phyloP scores from a whole-genome alignment of 2,888 invertebrate species.

The Drosophila helvetica region DNA sequence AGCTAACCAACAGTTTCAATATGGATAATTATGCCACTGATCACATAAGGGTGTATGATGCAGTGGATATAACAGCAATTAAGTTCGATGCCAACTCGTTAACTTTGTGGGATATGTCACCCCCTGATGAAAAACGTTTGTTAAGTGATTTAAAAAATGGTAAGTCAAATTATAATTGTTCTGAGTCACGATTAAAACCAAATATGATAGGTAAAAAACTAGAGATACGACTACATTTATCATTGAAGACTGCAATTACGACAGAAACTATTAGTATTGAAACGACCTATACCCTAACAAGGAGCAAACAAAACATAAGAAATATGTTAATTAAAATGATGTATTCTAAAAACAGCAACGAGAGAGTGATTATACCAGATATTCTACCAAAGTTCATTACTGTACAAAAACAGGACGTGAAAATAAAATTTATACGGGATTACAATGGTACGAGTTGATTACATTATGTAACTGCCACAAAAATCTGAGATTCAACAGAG shows the following conservation, averaged over 20 bases:
- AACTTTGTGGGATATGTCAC: conserved; percentile 65
- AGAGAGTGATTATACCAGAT: conserved; percentile 53
- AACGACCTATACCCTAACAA: conserved; percentile 41
- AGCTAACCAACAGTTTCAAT: conserved; percentile 86
- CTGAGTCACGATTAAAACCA: neutral
- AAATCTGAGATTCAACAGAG: too few species aligned
- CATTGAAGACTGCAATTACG: conserved; percentile 31
- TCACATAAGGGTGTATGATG: conserved; percentile 56
- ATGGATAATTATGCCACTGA: conserved; percentile 53
- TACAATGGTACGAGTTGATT: conserved; percentile 46
- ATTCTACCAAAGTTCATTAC: conserved; percentile 62
- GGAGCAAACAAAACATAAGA: conserved; percentile 44
- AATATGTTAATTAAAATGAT: conserved; percentile 43
- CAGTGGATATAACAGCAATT: conserved; percentile 55
- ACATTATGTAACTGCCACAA: neutral
- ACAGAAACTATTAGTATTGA: conserved; percentile 41
- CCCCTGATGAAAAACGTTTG: conserved; percentile 58
- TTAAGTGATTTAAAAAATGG: conserved; percentile 50
- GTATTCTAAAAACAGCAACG: conserved; percentile 14
- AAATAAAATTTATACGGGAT: conserved; percentile 51
- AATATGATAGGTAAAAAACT: conserved; percentile 31
- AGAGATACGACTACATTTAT: conserved; percentile 47
- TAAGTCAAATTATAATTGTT: conserved; percentile 7
- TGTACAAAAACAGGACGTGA: conserved; percentile 54
- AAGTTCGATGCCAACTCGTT: conserved; percentile 64